These are phyloP conservation scores for Cartodere bifasciata DNA, from an alignment of 2,888 invertebrate genomes.

Conservation along the genomic window DNA sequence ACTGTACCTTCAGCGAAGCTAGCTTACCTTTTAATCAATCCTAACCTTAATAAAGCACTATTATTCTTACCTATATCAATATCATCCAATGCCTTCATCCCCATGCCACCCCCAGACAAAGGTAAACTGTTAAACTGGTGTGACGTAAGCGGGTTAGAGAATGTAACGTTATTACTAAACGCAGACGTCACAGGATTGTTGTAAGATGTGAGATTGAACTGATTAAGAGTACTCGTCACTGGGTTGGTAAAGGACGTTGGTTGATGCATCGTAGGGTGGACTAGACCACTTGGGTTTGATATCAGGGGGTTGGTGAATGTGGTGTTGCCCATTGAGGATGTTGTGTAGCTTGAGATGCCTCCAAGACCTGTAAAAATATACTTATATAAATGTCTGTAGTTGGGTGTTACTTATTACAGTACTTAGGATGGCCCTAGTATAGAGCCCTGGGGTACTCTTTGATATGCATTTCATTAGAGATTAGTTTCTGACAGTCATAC, in stretches of 20 bases:
- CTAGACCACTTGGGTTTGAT: conserved; percentile 19
- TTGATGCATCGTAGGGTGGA: conserved; percentile 23
- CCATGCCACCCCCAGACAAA: conserved; percentile 38
- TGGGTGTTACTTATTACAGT: no score
- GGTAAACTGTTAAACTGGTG: conserved; percentile 44
- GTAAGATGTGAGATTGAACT: conserved; percentile 36
- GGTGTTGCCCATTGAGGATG: conserved; percentile 37
- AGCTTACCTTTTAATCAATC: no score
- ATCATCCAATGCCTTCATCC: conserved; percentile 61
- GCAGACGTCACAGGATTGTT: conserved; percentile 29
- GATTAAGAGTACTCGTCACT: conserved; percentile 31
- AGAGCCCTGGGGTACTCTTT: no score
- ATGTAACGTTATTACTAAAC: conserved; percentile 40
- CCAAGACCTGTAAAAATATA: no score
- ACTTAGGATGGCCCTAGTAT: no score
- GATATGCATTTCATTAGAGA: no score
- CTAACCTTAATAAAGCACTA: no score
- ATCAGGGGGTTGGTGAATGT: conserved; percentile 40
- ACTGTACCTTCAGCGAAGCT: no score
- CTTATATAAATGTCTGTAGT: no score
- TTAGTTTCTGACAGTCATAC: no score
- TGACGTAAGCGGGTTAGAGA: conserved; percentile 50
- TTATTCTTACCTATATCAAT: conserved; percentile 52
- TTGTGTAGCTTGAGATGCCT: conserved; percentile 42
- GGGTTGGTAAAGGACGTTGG: conserved; percentile 38